Evolutionary conservation across 1,140 invertebrate genomes (phyloP), one percentile per base, ranked within the genome.

Genomic region (Diorhabda elongata): DNA sequence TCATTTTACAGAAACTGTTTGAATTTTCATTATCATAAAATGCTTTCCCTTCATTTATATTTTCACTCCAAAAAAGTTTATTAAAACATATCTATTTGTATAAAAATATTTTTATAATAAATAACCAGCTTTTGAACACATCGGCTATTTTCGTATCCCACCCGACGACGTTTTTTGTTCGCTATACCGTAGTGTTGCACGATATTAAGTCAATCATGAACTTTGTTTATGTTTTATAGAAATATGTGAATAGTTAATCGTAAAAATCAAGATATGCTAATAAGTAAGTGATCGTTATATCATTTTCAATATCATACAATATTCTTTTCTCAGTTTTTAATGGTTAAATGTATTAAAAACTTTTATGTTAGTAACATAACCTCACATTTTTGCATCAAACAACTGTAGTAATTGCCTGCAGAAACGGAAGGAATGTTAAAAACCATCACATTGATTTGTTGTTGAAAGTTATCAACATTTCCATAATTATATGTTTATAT

Each of bases 321-420:
- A 3, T 11, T 26, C 47, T 64, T 57, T 52, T 8, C 42, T 52
- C 47, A 56, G 44, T 64, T 52, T 52, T 56, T 5, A 2, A 3
- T 42, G 44, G 26, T 26, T 52, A 64, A 52, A 11, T 47, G 3
- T 41, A 11, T 3, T 42, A 47, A 67, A 66, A 63, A 72, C 9
- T 3, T 64, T 58, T 26, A 26, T 26, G 26, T 26, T 26, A 26
- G 26, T 26, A 26, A 65, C 64, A 52, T 77, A 77, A 77, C 75
- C 75, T 77, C 64, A 74, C 75, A 76, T 63, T 68, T 69, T 60
- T 59, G 71, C 70, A 71, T 76, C 75, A 61, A 47, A 58, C 62
- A 66, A 61, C 74, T 71, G 74, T 76, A 74, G 45, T 3, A 65
- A 43, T 26, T 26, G 26, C 26, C 26, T 26, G 26, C 26, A 26